Conservation (phyloP, 2,113 vertebrate species). For the Polypterus bichir region DNA sequence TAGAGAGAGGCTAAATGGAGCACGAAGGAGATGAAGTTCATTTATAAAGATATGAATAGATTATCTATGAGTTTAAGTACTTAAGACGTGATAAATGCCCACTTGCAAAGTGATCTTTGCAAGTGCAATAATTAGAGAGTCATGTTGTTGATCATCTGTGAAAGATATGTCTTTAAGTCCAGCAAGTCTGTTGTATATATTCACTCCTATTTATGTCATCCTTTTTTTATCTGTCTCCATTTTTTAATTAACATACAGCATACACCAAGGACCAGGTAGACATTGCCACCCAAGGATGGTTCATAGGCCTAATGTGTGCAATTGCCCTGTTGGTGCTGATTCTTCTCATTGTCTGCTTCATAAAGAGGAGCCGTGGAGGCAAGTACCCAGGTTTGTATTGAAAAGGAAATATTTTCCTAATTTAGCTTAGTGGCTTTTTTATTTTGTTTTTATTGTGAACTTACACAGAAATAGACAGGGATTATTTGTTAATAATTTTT, state of each 20-base stretch:
- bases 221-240: conserved; percentile 15
- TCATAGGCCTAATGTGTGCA: conserved; percentile 96
- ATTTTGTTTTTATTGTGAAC: too few relatives aligned
- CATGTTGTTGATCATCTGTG: too few relatives aligned
- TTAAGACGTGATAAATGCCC: too few relatives aligned
- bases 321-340: conserved; percentile 91
- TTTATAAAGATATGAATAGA: too few relatives aligned
- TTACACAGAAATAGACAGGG: too few relatives aligned
- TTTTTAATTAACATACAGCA: conserved; percentile 41
- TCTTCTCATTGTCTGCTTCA: conserved; percentile 95
- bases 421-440: background rate
- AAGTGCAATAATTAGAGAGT: too few relatives aligned
- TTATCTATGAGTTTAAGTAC: too few relatives aligned
- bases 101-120: too few relatives aligned
- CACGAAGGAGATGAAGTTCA: too few relatives aligned
- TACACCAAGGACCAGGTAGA: conserved; percentile 82
- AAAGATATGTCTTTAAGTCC: background rate
- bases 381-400: conserved; percentile 76
- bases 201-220: background rate
- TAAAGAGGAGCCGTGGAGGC: conserved; percentile 90
- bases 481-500: too few relatives aligned
- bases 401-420: conserved; percentile 3
- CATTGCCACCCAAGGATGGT: conserved; percentile 97
- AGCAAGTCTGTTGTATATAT: background rate
- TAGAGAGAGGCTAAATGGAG: too few relatives aligned